A percentile compares a stretch with the other conserved stretches of the same genome.
Conservation (phyloP, 2,797 vertebrate species). For the Thunnus albacares region DNA sequence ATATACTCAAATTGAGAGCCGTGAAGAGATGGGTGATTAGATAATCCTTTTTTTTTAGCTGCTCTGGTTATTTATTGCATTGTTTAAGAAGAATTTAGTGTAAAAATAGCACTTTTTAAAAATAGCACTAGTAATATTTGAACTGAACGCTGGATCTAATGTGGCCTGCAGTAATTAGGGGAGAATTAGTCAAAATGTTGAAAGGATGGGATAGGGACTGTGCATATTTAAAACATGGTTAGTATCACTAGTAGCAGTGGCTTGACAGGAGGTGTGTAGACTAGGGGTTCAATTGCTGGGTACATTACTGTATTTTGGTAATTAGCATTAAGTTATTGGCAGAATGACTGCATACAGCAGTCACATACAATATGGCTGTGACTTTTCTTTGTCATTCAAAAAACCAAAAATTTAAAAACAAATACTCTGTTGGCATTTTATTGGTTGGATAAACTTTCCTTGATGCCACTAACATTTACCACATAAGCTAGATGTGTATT, state of each 20-base stretch:
- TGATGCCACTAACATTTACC: not conserved
- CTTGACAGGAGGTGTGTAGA: not conserved
- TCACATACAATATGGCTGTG: too few relatives aligned
- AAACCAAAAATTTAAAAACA: not conserved
- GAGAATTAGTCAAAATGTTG: conserved; percentile 8
- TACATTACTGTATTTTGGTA: too few relatives aligned
- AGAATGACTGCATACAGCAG: too few relatives aligned
- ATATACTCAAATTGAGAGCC: conserved; percentile 33
- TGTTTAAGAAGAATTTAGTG: conserved; percentile 10
- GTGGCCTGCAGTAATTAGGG: not conserved
- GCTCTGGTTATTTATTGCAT: conserved; percentile 1
- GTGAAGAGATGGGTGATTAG: conserved; percentile 20
- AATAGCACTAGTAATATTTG: conserved; percentile 1
- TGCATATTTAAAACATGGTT: not conserved
- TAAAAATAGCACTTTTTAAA: conserved; percentile 21
- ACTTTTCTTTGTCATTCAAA: not conserved
- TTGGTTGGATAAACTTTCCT: not conserved
- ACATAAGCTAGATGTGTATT: not conserved
- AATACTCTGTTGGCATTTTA: not conserved
- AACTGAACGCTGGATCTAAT: not conserved
- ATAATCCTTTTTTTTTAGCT: conserved; percentile 9
- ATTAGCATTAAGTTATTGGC: too few relatives aligned
- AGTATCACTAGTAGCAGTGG: not conserved
- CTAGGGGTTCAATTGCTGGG: not conserved
- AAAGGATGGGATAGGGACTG: not conserved